Evolutionary conservation across 2,888 invertebrate species (phyloP).

Genomic region (Habrosyne pyritoides): DNA sequence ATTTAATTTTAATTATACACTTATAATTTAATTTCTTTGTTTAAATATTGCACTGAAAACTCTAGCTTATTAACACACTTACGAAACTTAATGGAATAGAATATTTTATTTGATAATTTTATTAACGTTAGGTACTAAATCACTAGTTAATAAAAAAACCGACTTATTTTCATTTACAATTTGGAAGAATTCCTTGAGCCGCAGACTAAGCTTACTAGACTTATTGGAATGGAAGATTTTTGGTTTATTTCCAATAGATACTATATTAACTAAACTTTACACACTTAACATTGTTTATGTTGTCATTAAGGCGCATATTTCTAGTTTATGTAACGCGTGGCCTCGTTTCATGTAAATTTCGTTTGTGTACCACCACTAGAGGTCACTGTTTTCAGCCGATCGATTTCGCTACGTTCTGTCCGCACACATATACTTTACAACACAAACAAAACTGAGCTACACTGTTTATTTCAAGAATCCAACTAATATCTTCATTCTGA

Average conservation of each 20-base stretch:
- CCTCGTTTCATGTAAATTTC: constrained; percentile 27
- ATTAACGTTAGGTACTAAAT: not conserved
- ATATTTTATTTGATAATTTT: not conserved
- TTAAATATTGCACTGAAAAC: constrained; percentile 40
- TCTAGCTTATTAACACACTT: not conserved
- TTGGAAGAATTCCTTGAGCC: constrained; percentile 45
- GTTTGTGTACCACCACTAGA: constrained; percentile 47
- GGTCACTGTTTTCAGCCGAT: constrained; percentile 61
- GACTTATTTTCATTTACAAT: constrained; percentile 8
- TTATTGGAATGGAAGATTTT: constrained; percentile 59
- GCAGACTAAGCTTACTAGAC: constrained; percentile 20
- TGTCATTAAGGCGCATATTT: constrained; percentile 9
- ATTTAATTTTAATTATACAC: not conserved
- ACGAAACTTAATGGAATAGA: not conserved
- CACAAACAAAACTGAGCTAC: constrained; percentile 36
- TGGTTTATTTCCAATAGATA: constrained; percentile 25
- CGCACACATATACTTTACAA: constrained; percentile 30
- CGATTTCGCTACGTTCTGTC: constrained; percentile 46
- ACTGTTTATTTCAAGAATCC: constrained; percentile 40
- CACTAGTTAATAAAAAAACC: not conserved
- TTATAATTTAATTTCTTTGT: constrained; percentile 32
- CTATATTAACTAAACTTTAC: constrained; percentile 12
- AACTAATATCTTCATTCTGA: constrained; percentile 32
- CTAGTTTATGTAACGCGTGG: constrained; percentile 40
- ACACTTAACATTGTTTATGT: constrained; percentile 5